A percentile compares a stretch with the other conserved stretches of the same genome.
phyloP scores from a whole-genome alignment of 2,888 invertebrate species.

The Laothoe populi region DNA sequence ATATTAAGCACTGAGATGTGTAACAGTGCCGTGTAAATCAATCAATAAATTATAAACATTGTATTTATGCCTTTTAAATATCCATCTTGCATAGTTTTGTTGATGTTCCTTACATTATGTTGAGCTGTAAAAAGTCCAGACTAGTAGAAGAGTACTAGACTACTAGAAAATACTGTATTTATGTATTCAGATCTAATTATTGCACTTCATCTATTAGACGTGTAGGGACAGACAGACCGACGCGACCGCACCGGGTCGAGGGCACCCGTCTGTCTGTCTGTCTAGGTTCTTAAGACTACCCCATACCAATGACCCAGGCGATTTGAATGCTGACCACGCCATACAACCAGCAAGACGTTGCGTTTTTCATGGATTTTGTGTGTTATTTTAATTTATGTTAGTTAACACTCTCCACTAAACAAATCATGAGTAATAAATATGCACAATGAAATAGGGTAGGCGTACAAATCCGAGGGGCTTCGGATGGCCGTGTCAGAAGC shows the following conservation, averaged over 20 bases:
- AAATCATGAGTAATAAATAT: slow-evolving; percentile 12
- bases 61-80: no score
- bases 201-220: slow-evolving; percentile 8
- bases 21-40: no score
- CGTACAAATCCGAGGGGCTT: slow-evolving; percentile 60
- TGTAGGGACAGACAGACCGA: slow-evolving; percentile 5
- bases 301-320: no score
- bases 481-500: slow-evolving; percentile 62
- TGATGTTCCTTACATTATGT: no score
- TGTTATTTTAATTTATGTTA: background rate
- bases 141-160: no score
- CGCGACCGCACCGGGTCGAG: slow-evolving; percentile 10
- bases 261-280: slow-evolving; percentile 16
- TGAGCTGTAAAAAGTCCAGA: no score
- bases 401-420: background rate
- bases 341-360: no score
- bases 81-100: no score
- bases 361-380: no score
- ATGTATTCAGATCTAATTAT: background rate
- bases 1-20: no score
- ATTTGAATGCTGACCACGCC: no score
- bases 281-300: background rate
- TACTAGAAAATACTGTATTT: background rate
- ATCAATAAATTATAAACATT: no score
- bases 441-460: slow-evolving; percentile 58